A percentile compares a stretch with the other conserved stretches of the same genome.
Evolutionary conservation across 1,140 invertebrate species (phyloP).

Genomic region (Acyrthosiphon pisum): DNA sequence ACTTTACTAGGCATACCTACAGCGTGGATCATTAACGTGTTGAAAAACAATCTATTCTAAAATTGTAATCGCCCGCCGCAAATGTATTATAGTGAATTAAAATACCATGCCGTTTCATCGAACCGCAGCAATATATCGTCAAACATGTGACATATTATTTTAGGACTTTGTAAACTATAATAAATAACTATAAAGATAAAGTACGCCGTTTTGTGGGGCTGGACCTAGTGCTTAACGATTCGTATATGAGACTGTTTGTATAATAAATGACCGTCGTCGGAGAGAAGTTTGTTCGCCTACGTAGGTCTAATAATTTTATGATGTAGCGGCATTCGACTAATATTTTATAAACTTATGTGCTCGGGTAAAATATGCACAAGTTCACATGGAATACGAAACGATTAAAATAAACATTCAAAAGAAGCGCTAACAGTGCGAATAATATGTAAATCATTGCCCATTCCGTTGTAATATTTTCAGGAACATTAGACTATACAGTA

Average conservation of each 20-base stretch:
- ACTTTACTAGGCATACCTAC: background rate
- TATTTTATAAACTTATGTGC: constrained; percentile 39
- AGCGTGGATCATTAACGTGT: background rate
- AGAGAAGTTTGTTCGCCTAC: constrained; percentile 48
- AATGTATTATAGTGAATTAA: background rate
- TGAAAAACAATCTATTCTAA: background rate
- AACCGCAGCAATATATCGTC: background rate
- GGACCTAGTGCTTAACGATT: constrained; percentile 44
- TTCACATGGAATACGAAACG: background rate
- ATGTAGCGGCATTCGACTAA: background rate
- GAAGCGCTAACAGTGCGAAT: background rate
- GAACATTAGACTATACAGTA: background rate
- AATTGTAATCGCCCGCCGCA: background rate
- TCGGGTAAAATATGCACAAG: background rate
- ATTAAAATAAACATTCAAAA: background rate
- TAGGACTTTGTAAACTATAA: constrained; percentile 31
- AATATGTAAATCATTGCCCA: background rate
- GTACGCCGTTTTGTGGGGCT: background rate
- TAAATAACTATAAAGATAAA: constrained; percentile 47
- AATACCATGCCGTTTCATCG: background rate
- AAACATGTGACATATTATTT: background rate
- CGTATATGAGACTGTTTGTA: constrained; percentile 17
- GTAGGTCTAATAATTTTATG: constrained; percentile 41
- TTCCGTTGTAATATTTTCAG: background rate
- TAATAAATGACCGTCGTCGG: constrained; percentile 45